A percentile compares a stretch with the other conserved stretches of the same genome.
These are phyloP conservation scores for Caenorhabditis japonica DNA, from an alignment of 2,888 invertebrate genomes.

Conservation along the genomic window DNA sequence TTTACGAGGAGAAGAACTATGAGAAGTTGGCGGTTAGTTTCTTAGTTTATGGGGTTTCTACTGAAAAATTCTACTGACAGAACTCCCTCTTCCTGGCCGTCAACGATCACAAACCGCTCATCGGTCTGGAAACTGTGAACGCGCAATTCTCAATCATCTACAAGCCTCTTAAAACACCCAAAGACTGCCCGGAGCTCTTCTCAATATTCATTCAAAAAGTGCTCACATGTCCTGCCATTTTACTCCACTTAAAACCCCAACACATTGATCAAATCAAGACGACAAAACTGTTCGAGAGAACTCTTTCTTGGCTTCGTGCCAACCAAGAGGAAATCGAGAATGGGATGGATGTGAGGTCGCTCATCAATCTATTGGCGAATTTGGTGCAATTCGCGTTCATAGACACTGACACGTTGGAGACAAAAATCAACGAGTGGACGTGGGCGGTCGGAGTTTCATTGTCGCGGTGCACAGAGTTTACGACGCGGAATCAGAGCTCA, in stretches of 20 bases:
- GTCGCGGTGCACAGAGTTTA: constrained; percentile 58
- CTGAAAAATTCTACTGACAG: constrained; percentile 21
- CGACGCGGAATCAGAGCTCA: constrained; percentile 32
- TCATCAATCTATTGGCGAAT: constrained; percentile 71
- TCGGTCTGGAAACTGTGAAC: constrained; percentile 61
- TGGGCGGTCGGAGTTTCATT: constrained; percentile 59
- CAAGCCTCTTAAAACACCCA: constrained; percentile 31
- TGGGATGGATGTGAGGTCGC: constrained; percentile 40
- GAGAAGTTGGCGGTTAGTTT: constrained; percentile 84
- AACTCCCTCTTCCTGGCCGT: constrained; percentile 50
- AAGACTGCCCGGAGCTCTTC: constrained; percentile 23
- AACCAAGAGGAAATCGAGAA: constrained; percentile 53
- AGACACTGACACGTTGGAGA: constrained; percentile 53
- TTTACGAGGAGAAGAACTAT: constrained; percentile 56
- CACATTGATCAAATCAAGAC: constrained; percentile 47
- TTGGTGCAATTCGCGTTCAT: constrained; percentile 71
- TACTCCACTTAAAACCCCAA: constrained; percentile 58
- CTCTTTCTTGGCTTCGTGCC: constrained; percentile 48
- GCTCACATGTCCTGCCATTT: constrained; percentile 62
- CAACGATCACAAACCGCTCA: constrained; percentile 56
- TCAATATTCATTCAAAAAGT: constrained; percentile 47
- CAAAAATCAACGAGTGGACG: constrained; percentile 60
- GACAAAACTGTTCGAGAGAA: constrained; percentile 51
- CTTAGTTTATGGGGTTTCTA: constrained; percentile 5
- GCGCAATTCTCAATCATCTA: constrained; percentile 63